These are phyloP conservation scores for Intellagama lesueurii DNA, from an alignment of 2,797 vertebrate genomes.

Conservation along the genomic window DNA sequence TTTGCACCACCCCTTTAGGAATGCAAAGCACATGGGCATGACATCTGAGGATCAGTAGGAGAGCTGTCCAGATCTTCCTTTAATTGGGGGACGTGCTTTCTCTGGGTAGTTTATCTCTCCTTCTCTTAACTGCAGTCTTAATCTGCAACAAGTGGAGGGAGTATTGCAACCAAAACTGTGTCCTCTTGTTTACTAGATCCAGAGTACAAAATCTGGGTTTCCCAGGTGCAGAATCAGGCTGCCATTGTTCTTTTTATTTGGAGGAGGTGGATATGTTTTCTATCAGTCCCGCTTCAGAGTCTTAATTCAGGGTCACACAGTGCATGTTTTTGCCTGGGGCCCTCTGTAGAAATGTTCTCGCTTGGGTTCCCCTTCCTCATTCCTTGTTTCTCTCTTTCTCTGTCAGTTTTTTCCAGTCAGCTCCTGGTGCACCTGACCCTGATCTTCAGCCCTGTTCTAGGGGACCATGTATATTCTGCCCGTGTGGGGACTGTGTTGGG, in stretches of 20 bases:
- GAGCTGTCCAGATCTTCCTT: background rate
- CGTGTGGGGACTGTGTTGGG: slow-evolving; percentile 74
- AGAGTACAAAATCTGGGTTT: background rate
- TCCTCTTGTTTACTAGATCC: background rate
- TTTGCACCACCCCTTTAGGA: no score
- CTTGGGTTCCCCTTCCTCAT: background rate
- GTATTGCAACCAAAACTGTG: background rate
- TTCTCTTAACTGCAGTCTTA: background rate
- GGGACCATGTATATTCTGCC: slow-evolving; percentile 73
- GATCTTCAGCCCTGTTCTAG: slow-evolving; percentile 77
- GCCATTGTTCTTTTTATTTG: background rate
- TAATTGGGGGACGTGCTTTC: background rate
- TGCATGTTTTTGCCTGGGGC: background rate
- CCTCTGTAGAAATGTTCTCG: no score
- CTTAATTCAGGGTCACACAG: background rate
- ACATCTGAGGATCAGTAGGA: no score
- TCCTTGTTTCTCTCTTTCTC: background rate
- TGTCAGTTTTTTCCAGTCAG: slow-evolving; percentile 75
- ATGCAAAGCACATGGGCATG: no score
- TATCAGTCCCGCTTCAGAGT: no score
- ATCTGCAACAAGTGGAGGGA: background rate
- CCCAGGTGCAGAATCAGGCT: no score
- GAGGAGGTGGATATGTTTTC: background rate
- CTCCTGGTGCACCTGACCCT: slow-evolving; percentile 75
- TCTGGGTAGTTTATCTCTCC: background rate